Base-by-base conservation (phyloP, 2,888 invertebrate species). In the Spilarctia lutea region DNA sequence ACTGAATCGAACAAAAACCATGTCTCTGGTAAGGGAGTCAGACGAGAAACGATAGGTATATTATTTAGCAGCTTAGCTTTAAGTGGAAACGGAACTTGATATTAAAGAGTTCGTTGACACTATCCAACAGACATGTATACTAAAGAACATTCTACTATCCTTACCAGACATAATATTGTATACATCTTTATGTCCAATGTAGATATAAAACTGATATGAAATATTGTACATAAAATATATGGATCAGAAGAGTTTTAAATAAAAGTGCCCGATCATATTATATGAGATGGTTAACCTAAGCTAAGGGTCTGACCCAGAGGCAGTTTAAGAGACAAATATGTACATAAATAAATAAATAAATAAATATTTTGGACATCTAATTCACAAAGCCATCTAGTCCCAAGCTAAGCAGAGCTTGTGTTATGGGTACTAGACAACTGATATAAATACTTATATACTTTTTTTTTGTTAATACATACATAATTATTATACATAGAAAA, bases 71-170 rank as follows among this genome's bases (percentile, higher is more conserved):
- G 72, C 60, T 2, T 73, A 73, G 78, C 82, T 75, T 67, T 27
- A 0, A 68, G 33, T 79, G 76, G 73, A 74, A 4, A 1, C 7
- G 30, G 7, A 7, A 16, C 71, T 52, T 67, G 69, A 30, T 65
- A 45, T 70, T 72, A 70, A 35, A 73, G 68, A 79, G 84, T 79
- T 85, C 81, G 60, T 78, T 81, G 83, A 84, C 85, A 45, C 67
- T 11, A 52, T 56, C 30, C 42, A 65, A 76, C 75, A 76, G 68
- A 76, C 56, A 76, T 75, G 67, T 60, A 68, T 39, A 67, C 66
- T 35, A 63, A 65, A 73, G 69, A 72, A 74, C 48, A 70, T 67
- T 65, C 3, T 63, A 66, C 68, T 48, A 68, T 73, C 27, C 65
- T 56, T 27, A 65, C n/a, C 27, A 24, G 20, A 20, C 45, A 45